Evolutionary conservation across 2,797 vertebrate species (phyloP).

Genomic region (Urosaurus nigricauda): DNA sequence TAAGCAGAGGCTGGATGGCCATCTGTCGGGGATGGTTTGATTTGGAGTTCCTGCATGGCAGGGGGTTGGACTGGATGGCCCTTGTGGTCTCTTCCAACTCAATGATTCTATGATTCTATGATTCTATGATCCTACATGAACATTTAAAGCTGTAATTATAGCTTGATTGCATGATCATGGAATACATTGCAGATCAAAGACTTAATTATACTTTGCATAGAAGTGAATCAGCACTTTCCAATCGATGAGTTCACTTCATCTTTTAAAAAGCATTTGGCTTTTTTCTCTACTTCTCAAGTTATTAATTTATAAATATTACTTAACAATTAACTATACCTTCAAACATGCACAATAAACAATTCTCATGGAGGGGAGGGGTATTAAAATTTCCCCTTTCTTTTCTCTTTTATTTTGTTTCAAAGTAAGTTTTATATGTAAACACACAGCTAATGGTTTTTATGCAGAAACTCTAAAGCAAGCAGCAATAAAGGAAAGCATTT

Average conservation of each 20-base stretch:
- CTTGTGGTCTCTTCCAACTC: too few species aligned
- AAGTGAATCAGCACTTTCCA: slow-evolving; percentile 63
- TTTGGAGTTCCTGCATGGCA: too few species aligned
- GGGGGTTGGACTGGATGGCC: too few species aligned
- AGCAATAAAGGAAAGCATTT: slow-evolving; percentile 34
- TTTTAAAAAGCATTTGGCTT: slow-evolving; percentile 55
- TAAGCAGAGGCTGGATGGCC: too few species aligned
- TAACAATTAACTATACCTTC: slow-evolving; percentile 54
- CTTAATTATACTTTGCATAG: slow-evolving; percentile 64
- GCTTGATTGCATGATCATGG: slow-evolving; percentile 57
- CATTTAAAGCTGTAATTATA: slow-evolving; percentile 57
- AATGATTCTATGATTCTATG: too few species aligned
- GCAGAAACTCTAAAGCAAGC: slow-evolving; percentile 64
- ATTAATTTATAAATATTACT: slow-evolving; percentile 50
- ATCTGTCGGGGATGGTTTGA: too few species aligned
- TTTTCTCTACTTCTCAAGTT: slow-evolving; percentile 43
- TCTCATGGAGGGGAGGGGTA: slow-evolving; percentile 3
- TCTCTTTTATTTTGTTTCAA: slow-evolving; percentile 49
- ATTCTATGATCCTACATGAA: slow-evolving; percentile 52
- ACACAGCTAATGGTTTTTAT: slow-evolving; percentile 20
- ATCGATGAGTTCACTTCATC: slow-evolving; percentile 50
- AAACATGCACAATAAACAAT: not conserved
- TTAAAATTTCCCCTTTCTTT: slow-evolving; percentile 21
- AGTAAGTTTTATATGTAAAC: slow-evolving; percentile 29
- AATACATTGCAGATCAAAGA: slow-evolving; percentile 66